Percentiles rank a stretch among this genome's conserved stretches.
phyloP scores from a whole-genome alignment of 2,888 invertebrate genomes.

The Acleris holmiana region DNA sequence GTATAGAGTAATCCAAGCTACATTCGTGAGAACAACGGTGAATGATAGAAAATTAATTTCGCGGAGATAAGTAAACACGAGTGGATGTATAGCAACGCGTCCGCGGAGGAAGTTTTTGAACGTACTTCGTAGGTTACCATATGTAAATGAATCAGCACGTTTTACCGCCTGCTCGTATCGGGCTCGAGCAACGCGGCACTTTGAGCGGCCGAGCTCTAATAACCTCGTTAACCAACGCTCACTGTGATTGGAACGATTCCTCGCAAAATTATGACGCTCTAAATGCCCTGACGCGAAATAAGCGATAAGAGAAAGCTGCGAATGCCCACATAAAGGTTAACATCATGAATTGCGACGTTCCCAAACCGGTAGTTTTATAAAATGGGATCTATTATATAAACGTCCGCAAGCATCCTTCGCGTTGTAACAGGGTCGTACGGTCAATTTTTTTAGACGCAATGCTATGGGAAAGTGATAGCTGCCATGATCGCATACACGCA shows the following conservation, averaged over 20 bases:
- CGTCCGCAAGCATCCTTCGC: slow-evolving; percentile 51
- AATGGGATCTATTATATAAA: slow-evolving; percentile 69
- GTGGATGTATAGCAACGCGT: slow-evolving; percentile 39
- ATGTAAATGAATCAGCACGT: slow-evolving; percentile 84
- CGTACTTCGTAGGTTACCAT: slow-evolving; percentile 57
- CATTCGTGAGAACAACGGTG: slow-evolving; percentile 16
- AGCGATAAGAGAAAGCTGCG: slow-evolving; percentile 78
- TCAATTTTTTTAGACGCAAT: slow-evolving; percentile 50
- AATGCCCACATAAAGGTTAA: slow-evolving; percentile 80
- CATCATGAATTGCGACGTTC: slow-evolving; percentile 68
- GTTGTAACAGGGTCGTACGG: slow-evolving; percentile 40
- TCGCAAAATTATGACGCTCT: slow-evolving; percentile 52
- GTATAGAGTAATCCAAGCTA: neutral
- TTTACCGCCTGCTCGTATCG: slow-evolving; percentile 69
- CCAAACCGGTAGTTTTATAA: slow-evolving; percentile 57
- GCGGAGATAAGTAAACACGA: slow-evolving; percentile 25
- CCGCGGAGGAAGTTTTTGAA: slow-evolving; percentile 45
- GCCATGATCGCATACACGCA: slow-evolving; percentile 84
- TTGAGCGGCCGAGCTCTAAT: slow-evolving; percentile 71
- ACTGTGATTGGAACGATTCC: slow-evolving; percentile 52
- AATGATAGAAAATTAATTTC: slow-evolving; percentile 10
- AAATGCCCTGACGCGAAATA: slow-evolving; percentile 60
- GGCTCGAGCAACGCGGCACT: slow-evolving; percentile 79
- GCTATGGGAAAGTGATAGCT: slow-evolving; percentile 78
- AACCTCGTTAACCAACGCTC: slow-evolving; percentile 70